Base-by-base conservation (phyloP, 2,113 vertebrate species). In the Ginglymostoma cirratum region DNA sequence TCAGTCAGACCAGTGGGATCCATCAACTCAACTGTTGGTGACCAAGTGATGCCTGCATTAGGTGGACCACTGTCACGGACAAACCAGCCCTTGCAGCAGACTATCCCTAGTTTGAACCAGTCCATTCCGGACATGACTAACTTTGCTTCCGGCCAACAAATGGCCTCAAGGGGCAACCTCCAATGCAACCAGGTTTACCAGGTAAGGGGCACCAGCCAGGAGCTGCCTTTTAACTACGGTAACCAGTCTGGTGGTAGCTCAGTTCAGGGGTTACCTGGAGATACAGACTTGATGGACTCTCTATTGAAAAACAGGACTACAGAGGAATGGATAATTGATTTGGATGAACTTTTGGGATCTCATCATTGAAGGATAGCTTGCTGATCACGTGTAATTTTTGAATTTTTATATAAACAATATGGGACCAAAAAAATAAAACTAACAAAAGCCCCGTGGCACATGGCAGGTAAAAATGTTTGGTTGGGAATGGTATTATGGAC, bases 241-340 rank as follows among this genome's bases (percentile, higher is more conserved):
- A 61, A 97, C 96, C 98, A 98, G 52, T 97, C 98, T 0, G 98
- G 98, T 78, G 96, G 96, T 96, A 96, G 97, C 0, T 98, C 97
- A 96, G 96, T 99, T 96, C 96, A 98, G 94, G 97, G 97, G 96
- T 98, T 99, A 96, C 97, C 98, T 4, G 98, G 98, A 0, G 99
- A 99, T 96, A 98, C 98, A 0, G 99, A 99, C 95, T 97, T 99
- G 96, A 98, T 99, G 92, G 99, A 99, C 97, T 98, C 99, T 0
- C 97, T 99, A 97, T 97, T 99, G 96, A 99, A 99, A 98, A 98
- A 98, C 93, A 99, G 99, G 98, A 98, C 98, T 97, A 98, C 99
- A 0, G 99, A 99, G 97, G 99, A 99, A 96, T 99, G 99, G 99
- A 99, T 99, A 98, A 98, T 98, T 19, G 99, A 99, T 95, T 97